Evolutionary conservation across 2,113 vertebrate genomes (phyloP), one percentile per base, ranked within the genome.

Genomic region (Nesogale talazaci): DNA sequence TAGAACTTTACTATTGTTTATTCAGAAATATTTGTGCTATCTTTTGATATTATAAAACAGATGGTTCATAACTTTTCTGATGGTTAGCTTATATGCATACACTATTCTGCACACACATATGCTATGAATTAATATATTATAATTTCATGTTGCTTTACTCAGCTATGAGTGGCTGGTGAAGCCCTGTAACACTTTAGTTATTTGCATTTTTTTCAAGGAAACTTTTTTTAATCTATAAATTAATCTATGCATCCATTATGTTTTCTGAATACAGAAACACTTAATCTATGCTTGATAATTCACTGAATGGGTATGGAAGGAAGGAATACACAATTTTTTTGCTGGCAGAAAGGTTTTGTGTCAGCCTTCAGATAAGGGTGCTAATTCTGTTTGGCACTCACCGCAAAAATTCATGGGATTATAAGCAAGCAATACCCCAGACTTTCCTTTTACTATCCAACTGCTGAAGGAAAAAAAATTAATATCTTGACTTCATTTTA

Each of bases 401-500:
- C 16, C 75, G 34, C 3, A 20, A 52, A 79, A 77, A 6, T 86
- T 94, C 59, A 63, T 38, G 77, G 8, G n/a, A 77, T 70, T 74
- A 80, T 59, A 40, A 83, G 83, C 40, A 86, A 93, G 23, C 65
- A 83, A n/a, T 90, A 86, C 56, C 52, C 78, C 83, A 74, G 67
- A 6, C 36, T 56, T 90, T 83, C 23, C 23, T 95, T 90, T 74
- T 72, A 40, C n/a, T 31, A 57, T 84, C 42, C 10, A 70, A 69
- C 6, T 91, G 40, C 42, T 85, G 69, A 93, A 91, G 34, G 25
- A 92, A 83, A 27, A 84, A 80, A 34, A 31, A 31, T 67, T 31
- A 83, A 93, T 85, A 85, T 93, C 74, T 77, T 57, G 79, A 57
- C 63, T 89, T 89, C 46, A 93, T 96, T 96, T 84, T 91, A 15